A percentile compares a stretch with the other conserved stretches of the same genome.
Conservation (phyloP, 2,888 invertebrate species). For the Macrosoma leucophasiata region DNA sequence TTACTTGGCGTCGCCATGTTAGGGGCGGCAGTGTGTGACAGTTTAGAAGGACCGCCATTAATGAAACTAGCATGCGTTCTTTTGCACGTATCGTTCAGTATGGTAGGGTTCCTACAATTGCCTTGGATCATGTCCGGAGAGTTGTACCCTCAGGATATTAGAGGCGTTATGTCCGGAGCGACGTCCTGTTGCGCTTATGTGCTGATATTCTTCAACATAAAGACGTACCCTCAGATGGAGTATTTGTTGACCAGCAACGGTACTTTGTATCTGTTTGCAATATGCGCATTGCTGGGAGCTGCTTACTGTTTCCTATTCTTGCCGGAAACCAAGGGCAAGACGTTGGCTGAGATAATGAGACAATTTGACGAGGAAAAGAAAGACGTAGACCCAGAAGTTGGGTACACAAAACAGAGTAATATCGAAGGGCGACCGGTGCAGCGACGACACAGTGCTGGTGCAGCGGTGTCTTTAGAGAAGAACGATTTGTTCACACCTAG, state of each 20-base stretch:
- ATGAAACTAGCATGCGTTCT: constrained; percentile 77
- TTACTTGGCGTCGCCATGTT: constrained; percentile 80
- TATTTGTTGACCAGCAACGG: constrained; percentile 75
- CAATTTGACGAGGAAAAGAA: constrained; percentile 71
- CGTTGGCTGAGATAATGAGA: constrained; percentile 80
- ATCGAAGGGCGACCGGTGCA: constrained; percentile 49
- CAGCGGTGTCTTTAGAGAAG: constrained; percentile 56
- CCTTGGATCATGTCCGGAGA: constrained; percentile 87
- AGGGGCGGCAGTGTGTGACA: constrained; percentile 77
- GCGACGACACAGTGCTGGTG: constrained; percentile 61
- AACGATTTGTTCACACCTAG: constrained; percentile 36
- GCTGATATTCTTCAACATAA: constrained; percentile 81
- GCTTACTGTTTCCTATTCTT: constrained; percentile 77
- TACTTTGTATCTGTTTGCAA: constrained; percentile 78
- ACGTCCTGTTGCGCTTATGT: constrained; percentile 82
- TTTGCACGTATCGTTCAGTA: constrained; percentile 81
- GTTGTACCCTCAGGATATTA: constrained; percentile 79
- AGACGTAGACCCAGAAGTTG: constrained; percentile 50
- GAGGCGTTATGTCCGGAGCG: constrained; percentile 81
- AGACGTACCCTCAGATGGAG: constrained; percentile 80
- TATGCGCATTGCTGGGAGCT: constrained; percentile 76
- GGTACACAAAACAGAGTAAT: constrained; percentile 37
- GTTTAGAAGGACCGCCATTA: constrained; percentile 68
- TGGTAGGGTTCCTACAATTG: constrained; percentile 83
- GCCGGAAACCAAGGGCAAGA: constrained; percentile 82